Evolutionary conservation across 2,888 invertebrate genomes (phyloP).

Genomic region (Hirtodrosophila cameraria): DNA sequence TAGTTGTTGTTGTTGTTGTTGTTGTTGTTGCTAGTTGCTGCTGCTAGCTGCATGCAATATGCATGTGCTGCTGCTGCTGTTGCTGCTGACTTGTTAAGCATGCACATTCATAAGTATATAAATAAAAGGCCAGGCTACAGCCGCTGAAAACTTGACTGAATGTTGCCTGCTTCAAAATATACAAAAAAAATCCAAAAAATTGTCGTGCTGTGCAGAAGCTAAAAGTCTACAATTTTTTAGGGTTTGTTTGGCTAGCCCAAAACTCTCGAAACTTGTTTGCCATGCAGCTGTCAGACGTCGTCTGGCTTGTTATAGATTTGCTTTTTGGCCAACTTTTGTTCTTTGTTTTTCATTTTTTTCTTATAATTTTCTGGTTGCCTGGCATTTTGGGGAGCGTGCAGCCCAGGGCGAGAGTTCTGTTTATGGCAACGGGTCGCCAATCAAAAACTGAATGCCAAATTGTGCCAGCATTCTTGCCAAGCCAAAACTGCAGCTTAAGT

Average conservation of each 20-base stretch:
- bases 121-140: conserved; percentile 53
- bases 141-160: conserved; percentile 15
- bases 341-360: background rate
- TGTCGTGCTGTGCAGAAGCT: conserved; percentile 28
- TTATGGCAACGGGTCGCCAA: conserved; percentile 34
- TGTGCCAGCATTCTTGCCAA: conserved; percentile 45
- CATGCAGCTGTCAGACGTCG: conserved; percentile 48
- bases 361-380: conserved; percentile 22
- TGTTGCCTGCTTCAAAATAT: conserved; percentile 3
- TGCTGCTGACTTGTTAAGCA: conserved; percentile 35
- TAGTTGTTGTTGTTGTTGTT: conserved; percentile 48
- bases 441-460: conserved; percentile 61
- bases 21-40: conserved; percentile 29
- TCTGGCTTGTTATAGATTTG: conserved; percentile 40
- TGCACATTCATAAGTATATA: conserved; percentile 36
- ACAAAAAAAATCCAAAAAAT: no score
- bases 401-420: conserved; percentile 38
- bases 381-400: conserved; percentile 57
- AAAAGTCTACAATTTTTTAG: conserved; percentile 40
- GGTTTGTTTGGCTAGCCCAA: conserved; percentile 50
- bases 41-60: conserved; percentile 29
- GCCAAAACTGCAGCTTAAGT: conserved; percentile 11
- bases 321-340: background rate
- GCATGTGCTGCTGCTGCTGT: conserved; percentile 14
- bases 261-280: conserved; percentile 46